These are phyloP conservation scores for Mormyrus iriodes DNA, from an alignment of 2,113 vertebrate species.

Conservation along the genomic window DNA sequence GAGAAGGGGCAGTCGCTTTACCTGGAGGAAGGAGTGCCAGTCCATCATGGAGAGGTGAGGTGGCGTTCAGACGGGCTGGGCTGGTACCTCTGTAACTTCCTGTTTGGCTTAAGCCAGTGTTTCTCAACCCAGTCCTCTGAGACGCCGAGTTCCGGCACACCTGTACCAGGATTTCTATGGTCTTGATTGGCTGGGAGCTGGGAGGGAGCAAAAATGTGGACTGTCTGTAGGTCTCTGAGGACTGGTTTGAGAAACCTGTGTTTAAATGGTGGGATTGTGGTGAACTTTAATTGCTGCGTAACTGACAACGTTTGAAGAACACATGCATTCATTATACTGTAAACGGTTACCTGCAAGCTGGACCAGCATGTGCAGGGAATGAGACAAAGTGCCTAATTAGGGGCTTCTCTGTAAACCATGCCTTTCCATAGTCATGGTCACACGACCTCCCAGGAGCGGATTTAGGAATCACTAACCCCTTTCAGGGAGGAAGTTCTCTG, in stretches of 20 bases:
- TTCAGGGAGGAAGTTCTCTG: background rate
- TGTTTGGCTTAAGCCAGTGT: background rate
- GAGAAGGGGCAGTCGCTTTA: conserved; percentile 70
- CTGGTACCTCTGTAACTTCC: background rate
- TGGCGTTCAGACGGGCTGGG: background rate
- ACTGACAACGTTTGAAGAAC: background rate
- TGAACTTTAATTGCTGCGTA: background rate
- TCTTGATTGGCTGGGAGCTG: background rate
- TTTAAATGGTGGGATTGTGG: background rate
- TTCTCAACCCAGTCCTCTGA: background rate
- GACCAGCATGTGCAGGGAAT: background rate
- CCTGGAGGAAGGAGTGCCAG: conserved; percentile 76
- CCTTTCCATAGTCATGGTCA: background rate
- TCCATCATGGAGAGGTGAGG: conserved; percentile 73
- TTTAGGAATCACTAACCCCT: background rate
- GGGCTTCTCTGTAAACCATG: background rate
- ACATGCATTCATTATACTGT: background rate
- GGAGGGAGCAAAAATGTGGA: background rate
- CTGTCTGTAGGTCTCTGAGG: background rate
- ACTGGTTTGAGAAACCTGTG: background rate
- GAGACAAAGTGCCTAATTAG: background rate
- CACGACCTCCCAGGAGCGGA: background rate
- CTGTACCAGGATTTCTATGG: background rate
- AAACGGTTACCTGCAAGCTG: background rate
- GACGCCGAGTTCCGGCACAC: background rate